Base-by-base conservation (phyloP, 2,113 vertebrate genomes). In the Brienomyrus longianalis region DNA sequence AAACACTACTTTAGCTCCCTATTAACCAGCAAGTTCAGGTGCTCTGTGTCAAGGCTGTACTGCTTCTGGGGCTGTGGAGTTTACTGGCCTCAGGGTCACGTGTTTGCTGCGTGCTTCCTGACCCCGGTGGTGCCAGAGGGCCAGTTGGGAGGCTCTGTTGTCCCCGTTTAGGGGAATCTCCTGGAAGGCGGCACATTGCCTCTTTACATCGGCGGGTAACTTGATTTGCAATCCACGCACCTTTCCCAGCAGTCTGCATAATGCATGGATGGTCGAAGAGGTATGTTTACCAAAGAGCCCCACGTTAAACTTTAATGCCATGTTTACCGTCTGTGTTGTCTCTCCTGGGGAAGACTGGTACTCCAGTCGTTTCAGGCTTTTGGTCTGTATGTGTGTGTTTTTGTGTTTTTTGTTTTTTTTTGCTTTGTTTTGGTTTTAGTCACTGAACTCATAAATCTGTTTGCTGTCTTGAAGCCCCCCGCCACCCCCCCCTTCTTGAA, bases 261-360 rank as follows among this genome's bases (percentile, higher is more conserved):
- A 95, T 95, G 89, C 92, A 95, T 94, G 88, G 91, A 95, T 95
- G 93, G 94, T 95, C 94, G 94, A 92, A 93, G 93, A 94, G 91
- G 94, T 95, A 95, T 88, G 19, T 95, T 94, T 95, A 95, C 93
- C 94, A 94, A 94, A 93, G 95, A 94, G 92, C 89, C 92, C 62
- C 89, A 74, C 86, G 91, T 95, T 91, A 94, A 95, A 95, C 51
- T 94, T 95, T 95, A 91, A 95, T 94, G 92, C 88, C 87, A 92
- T 92, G 92, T 90, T 54, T 88, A 91, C 95, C 95, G 94, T 96
- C 94, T 94, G 93, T 91, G 52, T 27, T 11, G 77, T 54, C 80
- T 84, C 77, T 80, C 27, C 85, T 54, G 27, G n/a, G 43, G 47
- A 31, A 11, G n/a, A 5, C 51, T 19, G 13, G 2, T 54, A 56